Evolutionary conservation across 30 jellyfish, hydroid and myxozoan genomes (phyloP).

Genomic region (Nemopilema nomurai): DNA sequence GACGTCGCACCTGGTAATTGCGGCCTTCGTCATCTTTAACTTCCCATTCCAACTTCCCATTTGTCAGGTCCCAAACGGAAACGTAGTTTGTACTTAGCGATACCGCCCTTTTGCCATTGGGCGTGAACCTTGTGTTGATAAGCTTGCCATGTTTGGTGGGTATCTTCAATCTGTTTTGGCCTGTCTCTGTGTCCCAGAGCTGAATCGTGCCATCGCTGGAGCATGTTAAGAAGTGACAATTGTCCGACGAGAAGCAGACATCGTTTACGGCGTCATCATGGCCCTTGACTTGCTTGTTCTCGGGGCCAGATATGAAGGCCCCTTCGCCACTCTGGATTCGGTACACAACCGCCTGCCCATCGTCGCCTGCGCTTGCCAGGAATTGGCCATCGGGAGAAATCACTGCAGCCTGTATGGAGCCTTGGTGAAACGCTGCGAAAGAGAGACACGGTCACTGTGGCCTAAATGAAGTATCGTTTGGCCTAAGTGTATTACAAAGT

Average conservation of each 20-base stretch:
- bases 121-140: conserved; percentile 57
- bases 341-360: conserved; percentile 66
- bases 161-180: conserved; percentile 40
- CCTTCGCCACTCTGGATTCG: conserved; percentile 76
- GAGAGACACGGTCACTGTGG: background rate
- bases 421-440: conserved; percentile 69
- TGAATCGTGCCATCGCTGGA: conserved; percentile 77
- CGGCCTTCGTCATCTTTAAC: conserved; percentile 68
- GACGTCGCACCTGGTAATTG: conserved; percentile 62
- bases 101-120: conserved; percentile 59
- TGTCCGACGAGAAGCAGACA: conserved; percentile 66
- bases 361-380: conserved; percentile 80
- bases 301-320: conserved; percentile 80
- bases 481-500: no score
- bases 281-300: conserved; percentile 64
- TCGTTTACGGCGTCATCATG: conserved; percentile 76
- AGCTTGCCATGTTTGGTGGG: conserved; percentile 60
- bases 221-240: conserved; percentile 53
- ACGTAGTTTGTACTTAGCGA: conserved; percentile 51
- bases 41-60: conserved; percentile 47
- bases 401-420: conserved; percentile 59
- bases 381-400: conserved; percentile 74
- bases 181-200: conserved; percentile 78
- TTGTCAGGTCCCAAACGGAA: conserved; percentile 66
- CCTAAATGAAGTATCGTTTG: no score